Evolutionary conservation across 2,797 vertebrate species (phyloP).

Genomic region (Sebastes hopkinsi): DNA sequence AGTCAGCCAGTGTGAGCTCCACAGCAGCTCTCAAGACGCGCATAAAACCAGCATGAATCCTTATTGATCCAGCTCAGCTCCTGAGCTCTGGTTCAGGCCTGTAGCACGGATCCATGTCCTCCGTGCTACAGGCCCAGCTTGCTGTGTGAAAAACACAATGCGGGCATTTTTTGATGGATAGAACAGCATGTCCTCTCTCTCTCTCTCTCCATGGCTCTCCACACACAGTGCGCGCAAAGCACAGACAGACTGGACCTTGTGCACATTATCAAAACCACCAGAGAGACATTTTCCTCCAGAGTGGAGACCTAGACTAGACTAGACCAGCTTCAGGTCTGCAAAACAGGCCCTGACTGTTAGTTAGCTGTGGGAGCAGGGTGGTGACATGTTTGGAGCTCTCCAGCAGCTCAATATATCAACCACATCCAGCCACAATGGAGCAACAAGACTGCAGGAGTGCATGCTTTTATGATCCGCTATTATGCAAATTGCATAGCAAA

Average conservation of each 20-base stretch:
- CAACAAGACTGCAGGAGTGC: conserved; percentile 31
- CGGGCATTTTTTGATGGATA: conserved; percentile 83
- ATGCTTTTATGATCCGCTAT: conserved; percentile 62
- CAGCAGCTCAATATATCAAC: conserved; percentile 40
- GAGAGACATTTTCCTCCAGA: conserved; percentile 22
- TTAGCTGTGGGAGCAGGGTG: conserved; percentile 68
- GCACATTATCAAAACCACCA: conserved; percentile 50
- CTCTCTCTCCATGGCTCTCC: conserved; percentile 58
- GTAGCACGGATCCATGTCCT: conserved; percentile 59
- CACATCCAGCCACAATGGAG: conserved; percentile 45
- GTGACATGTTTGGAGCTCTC: conserved; percentile 65
- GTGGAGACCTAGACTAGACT: conserved; percentile 39
- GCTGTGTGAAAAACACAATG: conserved; percentile 79
- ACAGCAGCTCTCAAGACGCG: conserved; percentile 49
- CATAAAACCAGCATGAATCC: conserved; percentile 52
- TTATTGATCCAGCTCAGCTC: conserved; percentile 66
- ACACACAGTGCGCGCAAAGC: conserved; percentile 41
- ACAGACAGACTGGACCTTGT: conserved; percentile 38
- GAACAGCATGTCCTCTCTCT: conserved; percentile 76
- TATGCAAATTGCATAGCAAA: conserved; percentile 53
- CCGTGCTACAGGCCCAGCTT: conserved; percentile 57
- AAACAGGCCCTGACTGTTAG: conserved; percentile 56
- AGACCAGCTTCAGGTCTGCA: conserved; percentile 46
- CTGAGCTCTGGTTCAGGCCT: conserved; percentile 56
- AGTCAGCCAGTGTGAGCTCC: neutral